Conservation (phyloP, 2,888 invertebrate species). For the Aproaerema taeniolella region DNA sequence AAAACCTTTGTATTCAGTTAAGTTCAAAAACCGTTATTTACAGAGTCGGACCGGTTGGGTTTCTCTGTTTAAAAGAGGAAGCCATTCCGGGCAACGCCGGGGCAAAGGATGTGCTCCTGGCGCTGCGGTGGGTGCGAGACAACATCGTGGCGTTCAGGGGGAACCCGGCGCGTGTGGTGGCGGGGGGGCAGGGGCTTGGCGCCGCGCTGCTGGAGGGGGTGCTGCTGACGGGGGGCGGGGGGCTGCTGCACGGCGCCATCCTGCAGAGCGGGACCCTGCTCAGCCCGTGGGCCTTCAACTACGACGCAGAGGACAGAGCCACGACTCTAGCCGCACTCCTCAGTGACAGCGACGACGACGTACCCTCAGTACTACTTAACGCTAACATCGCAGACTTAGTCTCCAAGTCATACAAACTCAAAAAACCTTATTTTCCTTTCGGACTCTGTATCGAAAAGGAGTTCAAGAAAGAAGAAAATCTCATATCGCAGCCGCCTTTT, state of each 20-base stretch:
- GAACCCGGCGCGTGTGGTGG: conserved; percentile 48
- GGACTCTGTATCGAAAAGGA: conserved; percentile 52
- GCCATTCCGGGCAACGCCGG: conserved; percentile 60
- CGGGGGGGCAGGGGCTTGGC: conserved; percentile 58
- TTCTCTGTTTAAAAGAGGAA: conserved; percentile 49
- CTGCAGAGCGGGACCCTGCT: conserved; percentile 59
- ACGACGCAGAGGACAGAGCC: conserved; percentile 49
- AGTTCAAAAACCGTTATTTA: no score
- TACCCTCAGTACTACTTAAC: conserved; percentile 18
- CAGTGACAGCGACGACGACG: conserved; percentile 26
- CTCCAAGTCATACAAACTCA: conserved; percentile 33
- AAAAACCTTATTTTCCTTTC: conserved; percentile 53
- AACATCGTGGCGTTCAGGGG: conserved; percentile 64
- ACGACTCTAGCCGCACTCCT: conserved; percentile 28
- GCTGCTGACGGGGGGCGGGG: conserved; percentile 41
- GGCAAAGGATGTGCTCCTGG: conserved; percentile 53
- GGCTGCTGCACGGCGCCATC: conserved; percentile 55
- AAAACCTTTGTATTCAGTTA: no score
- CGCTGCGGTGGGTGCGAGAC: conserved; percentile 59
- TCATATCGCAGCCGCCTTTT: conserved; percentile 47
- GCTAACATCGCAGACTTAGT: conserved; percentile 33
- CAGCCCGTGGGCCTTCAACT: conserved; percentile 61
- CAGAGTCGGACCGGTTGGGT: conserved; percentile 56
- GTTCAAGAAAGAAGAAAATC: conserved; percentile 44
- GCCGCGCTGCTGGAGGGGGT: conserved; percentile 59